Conservation (phyloP, 2,797 vertebrate genomes). For the Perodicticus potto region DNA sequence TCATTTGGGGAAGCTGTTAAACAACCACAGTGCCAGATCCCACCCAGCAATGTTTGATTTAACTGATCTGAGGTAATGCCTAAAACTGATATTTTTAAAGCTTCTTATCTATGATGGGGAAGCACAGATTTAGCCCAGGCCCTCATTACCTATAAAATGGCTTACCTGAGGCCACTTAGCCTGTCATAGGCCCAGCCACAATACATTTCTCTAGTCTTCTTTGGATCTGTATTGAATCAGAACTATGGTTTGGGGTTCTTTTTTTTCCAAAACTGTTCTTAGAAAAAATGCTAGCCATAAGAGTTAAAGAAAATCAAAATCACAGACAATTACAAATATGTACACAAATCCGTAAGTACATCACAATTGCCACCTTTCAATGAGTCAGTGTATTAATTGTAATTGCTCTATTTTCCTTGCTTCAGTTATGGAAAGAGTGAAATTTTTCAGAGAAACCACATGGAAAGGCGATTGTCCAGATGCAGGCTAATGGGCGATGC, state of each 20-base stretch:
- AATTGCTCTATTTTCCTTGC: slow-evolving; percentile 46
- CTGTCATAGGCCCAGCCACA: background rate
- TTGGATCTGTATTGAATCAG: slow-evolving; percentile 2
- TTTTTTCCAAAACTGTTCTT: slow-evolving; percentile 33
- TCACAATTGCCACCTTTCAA: background rate
- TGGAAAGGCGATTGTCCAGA: slow-evolving; percentile 71
- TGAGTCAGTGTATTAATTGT: background rate
- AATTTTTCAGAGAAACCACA: slow-evolving; percentile 73
- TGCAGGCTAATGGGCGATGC: slow-evolving; percentile 69
- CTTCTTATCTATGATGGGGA: background rate
- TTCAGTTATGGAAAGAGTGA: slow-evolving; percentile 75
- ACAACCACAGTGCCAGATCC: background rate
- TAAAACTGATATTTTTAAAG: slow-evolving; percentile 32
- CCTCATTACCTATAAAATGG: background rate
- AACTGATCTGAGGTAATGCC: background rate
- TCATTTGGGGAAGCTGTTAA: background rate
- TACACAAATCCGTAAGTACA: background rate
- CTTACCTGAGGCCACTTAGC: background rate
- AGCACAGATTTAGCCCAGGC: background rate
- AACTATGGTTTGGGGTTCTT: background rate
- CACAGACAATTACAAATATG: background rate
- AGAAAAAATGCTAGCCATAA: background rate
- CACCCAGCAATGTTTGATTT: background rate
- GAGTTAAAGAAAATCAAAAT: slow-evolving; percentile 29
- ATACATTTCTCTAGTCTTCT: background rate